A percentile compares a stretch with the other conserved stretches of the same genome.
phyloP scores from a whole-genome alignment of 2,888 invertebrate genomes.

The Stictocephala bisonia region DNA sequence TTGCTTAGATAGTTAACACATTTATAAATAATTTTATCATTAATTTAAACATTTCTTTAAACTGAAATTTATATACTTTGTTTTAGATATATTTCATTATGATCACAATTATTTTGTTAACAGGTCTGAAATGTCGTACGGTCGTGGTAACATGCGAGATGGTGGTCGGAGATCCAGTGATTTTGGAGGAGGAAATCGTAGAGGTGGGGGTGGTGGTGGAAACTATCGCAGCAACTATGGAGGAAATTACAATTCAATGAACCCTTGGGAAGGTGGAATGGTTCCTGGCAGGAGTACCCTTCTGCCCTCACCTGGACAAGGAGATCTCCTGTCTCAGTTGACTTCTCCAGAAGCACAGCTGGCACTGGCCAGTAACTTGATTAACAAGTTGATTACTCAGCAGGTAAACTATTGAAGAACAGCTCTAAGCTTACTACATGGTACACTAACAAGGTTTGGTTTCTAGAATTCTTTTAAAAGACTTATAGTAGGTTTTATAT shows the following conservation, averaged over 20 bases:
- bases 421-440: no score
- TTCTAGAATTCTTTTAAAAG: no score
- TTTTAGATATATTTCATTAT: no score
- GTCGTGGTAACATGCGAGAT: conserved; percentile 42
- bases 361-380: conserved; percentile 46
- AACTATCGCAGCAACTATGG: conserved; percentile 16
- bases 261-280: conserved; percentile 47
- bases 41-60: no score
- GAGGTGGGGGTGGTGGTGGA: conserved; percentile 32
- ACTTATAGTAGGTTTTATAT: no score
- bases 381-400: conserved; percentile 45
- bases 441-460: no score
- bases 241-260: conserved; percentile 26
- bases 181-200: conserved; percentile 37
- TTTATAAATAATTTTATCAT: no score
- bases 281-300: conserved; percentile 35
- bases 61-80: no score
- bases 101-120: not conserved
- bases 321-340: conserved; percentile 42
- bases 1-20: no score
- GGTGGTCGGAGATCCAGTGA: conserved; percentile 22
- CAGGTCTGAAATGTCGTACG: conserved; percentile 33
- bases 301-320: conserved; percentile 28
- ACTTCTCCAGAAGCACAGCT: conserved; percentile 47
- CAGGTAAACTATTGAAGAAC: no score